These are phyloP conservation scores for Coregonus clupeaformis DNA, from an alignment of 2,113 vertebrate species.

Conservation along the genomic window DNA sequence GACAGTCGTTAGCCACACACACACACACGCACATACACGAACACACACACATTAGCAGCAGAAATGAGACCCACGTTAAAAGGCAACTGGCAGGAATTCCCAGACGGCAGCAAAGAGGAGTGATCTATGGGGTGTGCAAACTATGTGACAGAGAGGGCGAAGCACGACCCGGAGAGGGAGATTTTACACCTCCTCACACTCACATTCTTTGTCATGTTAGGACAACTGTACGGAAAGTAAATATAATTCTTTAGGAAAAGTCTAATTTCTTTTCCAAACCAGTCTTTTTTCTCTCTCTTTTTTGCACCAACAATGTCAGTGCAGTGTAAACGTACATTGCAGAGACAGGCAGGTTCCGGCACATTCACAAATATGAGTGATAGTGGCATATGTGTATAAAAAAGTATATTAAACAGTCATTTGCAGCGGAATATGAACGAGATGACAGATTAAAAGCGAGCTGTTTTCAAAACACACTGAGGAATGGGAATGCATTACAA, in stretches of 20 bases:
- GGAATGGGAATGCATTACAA: slow-evolving; percentile 17
- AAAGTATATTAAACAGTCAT: background rate
- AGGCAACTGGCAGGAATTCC: slow-evolving; percentile 42
- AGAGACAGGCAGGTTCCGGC: slow-evolving; percentile 25
- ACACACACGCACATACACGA: no score
- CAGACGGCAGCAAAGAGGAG: slow-evolving; percentile 30
- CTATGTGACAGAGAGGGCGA: background rate
- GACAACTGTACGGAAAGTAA: slow-evolving; percentile 20
- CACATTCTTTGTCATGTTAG: slow-evolving; percentile 18
- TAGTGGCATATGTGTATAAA: slow-evolving; percentile 4
- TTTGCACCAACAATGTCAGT: background rate
- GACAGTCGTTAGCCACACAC: slow-evolving; percentile 37
- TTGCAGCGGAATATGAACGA: slow-evolving; percentile 20
- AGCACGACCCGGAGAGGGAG: background rate
- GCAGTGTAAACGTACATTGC: background rate
- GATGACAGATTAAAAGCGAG: slow-evolving; percentile 26
- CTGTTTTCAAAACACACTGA: slow-evolving; percentile 28
- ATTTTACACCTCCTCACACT: slow-evolving; percentile 15
- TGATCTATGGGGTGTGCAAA: slow-evolving; percentile 27
- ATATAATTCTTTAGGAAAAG: slow-evolving; percentile 7
- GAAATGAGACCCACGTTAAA: slow-evolving; percentile 39
- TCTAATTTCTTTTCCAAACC: slow-evolving; percentile 8
- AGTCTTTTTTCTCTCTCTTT: background rate
- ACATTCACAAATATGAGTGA: slow-evolving; percentile 24
- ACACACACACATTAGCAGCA: no score